These are phyloP conservation scores for Polyommatus icarus DNA, from an alignment of 2,888 invertebrate species.

Conservation along the genomic window DNA sequence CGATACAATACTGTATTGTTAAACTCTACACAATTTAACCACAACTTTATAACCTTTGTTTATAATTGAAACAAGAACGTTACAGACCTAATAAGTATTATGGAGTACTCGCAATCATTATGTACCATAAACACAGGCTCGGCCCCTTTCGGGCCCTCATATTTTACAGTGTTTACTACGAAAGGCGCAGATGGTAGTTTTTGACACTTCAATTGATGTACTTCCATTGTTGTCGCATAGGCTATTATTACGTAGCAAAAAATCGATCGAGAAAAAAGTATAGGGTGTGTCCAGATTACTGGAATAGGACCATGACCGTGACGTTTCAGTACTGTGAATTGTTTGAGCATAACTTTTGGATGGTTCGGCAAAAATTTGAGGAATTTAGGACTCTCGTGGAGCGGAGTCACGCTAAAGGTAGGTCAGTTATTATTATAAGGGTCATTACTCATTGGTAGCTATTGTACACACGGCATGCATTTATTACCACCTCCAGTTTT, in stretches of 20 bases:
- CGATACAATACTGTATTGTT: slow-evolving; percentile 35
- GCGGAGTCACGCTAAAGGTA: too few species aligned
- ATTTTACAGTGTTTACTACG: slow-evolving; percentile 72
- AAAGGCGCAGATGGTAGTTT: slow-evolving; percentile 79
- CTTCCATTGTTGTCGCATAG: slow-evolving; percentile 65
- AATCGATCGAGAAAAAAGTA: slow-evolving; percentile 51
- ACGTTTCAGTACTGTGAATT: background rate
- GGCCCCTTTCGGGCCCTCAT: slow-evolving; percentile 67
- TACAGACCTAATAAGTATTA: slow-evolving; percentile 66
- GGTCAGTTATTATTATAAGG: too few species aligned
- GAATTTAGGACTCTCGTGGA: too few species aligned
- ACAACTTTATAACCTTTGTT: slow-evolving; percentile 41
- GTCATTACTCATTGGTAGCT: too few species aligned
- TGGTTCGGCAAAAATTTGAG: too few species aligned
- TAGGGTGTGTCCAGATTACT: background rate
- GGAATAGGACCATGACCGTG: background rate
- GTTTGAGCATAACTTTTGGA: too few species aligned
- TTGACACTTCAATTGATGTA: slow-evolving; percentile 80
- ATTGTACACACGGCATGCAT: too few species aligned
- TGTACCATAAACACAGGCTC: slow-evolving; percentile 76
- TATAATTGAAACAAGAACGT: slow-evolving; percentile 68
- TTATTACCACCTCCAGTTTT: too few species aligned
- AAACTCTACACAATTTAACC: slow-evolving; percentile 8
- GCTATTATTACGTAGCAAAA: slow-evolving; percentile 61
- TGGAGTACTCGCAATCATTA: slow-evolving; percentile 76